phyloP scores from a whole-genome alignment of 92 coral and sea anemone species.

The Umimayanthus chanpuru region DNA sequence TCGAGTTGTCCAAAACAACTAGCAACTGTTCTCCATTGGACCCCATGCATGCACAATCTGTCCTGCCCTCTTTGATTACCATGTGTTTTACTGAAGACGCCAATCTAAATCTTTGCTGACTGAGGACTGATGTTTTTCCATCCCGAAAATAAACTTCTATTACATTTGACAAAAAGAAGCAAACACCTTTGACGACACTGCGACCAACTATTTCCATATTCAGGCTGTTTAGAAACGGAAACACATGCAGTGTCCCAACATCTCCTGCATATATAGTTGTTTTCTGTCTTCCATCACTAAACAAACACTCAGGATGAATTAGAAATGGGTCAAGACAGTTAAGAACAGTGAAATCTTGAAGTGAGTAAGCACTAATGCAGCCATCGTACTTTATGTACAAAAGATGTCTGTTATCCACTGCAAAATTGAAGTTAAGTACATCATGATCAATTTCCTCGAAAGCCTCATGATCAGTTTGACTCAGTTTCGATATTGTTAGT shows the following conservation, averaged over 20 bases:
- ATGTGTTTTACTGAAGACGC: not conserved
- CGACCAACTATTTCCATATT: not conserved
- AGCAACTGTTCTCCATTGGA: not conserved
- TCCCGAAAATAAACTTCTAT: not conserved
- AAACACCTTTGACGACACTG: not conserved
- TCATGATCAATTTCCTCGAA: not conserved
- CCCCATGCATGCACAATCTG: not conserved
- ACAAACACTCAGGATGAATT: not conserved
- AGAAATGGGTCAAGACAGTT: not conserved
- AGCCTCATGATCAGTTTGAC: not conserved
- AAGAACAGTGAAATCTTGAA: not conserved
- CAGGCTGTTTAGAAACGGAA: not conserved
- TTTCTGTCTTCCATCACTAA: not conserved
- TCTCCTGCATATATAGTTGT: not conserved
- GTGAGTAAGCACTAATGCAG: not conserved
- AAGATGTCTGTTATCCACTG: not conserved
- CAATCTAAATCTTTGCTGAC: not conserved
- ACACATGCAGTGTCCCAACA: not conserved
- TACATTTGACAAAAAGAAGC: not conserved
- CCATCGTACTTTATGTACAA: not conserved
- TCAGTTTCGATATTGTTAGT: not conserved
- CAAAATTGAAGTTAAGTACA: not conserved
- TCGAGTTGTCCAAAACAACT: not conserved
- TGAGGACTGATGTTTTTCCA: not conserved
- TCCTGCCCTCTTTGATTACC: not conserved